Base-by-base conservation (phyloP, 2,113 vertebrate genomes). In the Nibea coibor region DNA sequence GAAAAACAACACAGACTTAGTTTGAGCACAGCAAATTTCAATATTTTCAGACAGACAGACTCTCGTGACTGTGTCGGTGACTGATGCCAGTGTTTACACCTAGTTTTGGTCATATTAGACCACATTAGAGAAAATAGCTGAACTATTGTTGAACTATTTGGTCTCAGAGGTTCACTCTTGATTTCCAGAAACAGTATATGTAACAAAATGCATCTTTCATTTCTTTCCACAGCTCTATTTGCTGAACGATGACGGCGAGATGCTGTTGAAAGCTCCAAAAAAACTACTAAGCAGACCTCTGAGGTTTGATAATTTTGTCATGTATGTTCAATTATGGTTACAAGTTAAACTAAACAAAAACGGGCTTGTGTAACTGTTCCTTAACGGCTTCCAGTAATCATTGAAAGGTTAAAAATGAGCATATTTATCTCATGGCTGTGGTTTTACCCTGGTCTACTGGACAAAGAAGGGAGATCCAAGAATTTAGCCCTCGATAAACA, bases 381-480 rank as follows among this genome's bases (percentile, higher is more conserved):
- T 22, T 35, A 35, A 67, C 59, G 20, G 20, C 48, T 39, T 72
- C 31, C 9, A 10, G 61, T 58, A 48, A 67, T 63, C 26, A 66
- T 19, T 45, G 5, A 51, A 56, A 22, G 17, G 17, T 0, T 4
- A 8, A 65, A 69, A 80, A 76, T n/a, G 66, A 64, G 35, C n/a
- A 11, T 19, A 67, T 73, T 75, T 35, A 62, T 70, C 28, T 75
- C 16, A 8, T n/a, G 53, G 47, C 31, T 67, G 4, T 31, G 43
- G 42, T 72, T 58, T 53, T 31, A 16, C 39, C 3, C 39, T 0
- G 0, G 35, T 77, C 35, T 71, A 28, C 28, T 74, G 64, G 39
- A 83, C 75, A 83, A 83, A 78, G 51, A 59, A 22, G 56, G 68
- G 84, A 82, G 56, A 87, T 82, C 61, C 67, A 88, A 84, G 16